Base-by-base conservation (phyloP, 2,113 vertebrate genomes). In the Rhegmatorhina hoffmannsi region DNA sequence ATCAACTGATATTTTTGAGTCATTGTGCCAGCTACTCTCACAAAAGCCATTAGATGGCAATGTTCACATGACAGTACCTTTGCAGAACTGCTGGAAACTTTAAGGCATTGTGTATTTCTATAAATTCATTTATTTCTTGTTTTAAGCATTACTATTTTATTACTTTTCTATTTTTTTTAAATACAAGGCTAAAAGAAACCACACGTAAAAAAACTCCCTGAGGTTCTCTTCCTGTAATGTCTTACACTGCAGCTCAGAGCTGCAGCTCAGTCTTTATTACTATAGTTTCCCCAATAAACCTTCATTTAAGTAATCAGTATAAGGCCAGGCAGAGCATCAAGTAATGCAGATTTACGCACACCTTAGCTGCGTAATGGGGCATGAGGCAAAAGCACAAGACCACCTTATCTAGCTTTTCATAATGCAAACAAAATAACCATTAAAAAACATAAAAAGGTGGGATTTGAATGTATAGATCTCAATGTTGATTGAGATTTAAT, bases 31-130 rank as follows among this genome's bases (percentile, higher is more conserved):
- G 19, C 47, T 49, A 87, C 55, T 81, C 70, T 62, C 40, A 55
- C 72, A 69, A 12, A 16, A 9, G 8, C 17, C 97, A 26, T 89
- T 97, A 97, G 97, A 95, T 97, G 98, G 97, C 97, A 97, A 90
- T 98, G 75, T 96, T 94, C 85, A 86, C 94, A 88, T 25, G 23
- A 38, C 25, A 73, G 36, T 74, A 29, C 6, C 28, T 91, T 90
- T 73, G 31, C 69, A 33, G 5, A 10, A 0, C 47, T 38, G 43
- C 75, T 78, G 82, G 40, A 31, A 21, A 69, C 66, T 58, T 64
- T 11, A 40, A 38, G 40, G 29, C 49, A n/a, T 62, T 55, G 23
- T 64, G 31, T 29, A 56, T 64, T 77, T 78, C 70, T 84, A 47
- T n/a, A 31, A 6, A 81, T 68, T 70, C 20, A 0, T 91, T 92